Percentiles rank a stretch among this genome's conserved stretches.
Conservation (phyloP, 30 jellyfish, hydroid and myxozoan species). For the Hydractinia symbiolongicarpus region DNA sequence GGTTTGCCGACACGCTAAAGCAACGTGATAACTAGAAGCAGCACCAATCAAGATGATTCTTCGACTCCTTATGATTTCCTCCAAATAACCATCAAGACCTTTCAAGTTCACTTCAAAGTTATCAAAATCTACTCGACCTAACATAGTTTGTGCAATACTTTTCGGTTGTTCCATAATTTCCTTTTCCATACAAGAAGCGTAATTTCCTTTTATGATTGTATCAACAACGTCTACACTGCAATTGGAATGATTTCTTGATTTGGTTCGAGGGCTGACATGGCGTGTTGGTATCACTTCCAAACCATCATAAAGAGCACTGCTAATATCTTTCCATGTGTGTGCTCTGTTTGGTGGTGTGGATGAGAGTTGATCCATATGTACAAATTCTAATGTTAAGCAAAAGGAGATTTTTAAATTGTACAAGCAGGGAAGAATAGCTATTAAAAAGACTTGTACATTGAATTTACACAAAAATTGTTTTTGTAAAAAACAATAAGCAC, state of each 20-base stretch:
- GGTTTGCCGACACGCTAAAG: slow-evolving; percentile 77
- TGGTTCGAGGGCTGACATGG: background rate
- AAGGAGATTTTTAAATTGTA: no score
- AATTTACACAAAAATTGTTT: no score
- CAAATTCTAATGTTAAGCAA: no score
- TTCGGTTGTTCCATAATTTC: slow-evolving; percentile 92
- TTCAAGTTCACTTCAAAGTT: slow-evolving; percentile 46
- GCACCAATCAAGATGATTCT: slow-evolving; percentile 85
- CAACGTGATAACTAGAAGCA: slow-evolving; percentile 86
- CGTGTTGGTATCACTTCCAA: slow-evolving; percentile 8
- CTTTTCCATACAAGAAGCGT: slow-evolving; percentile 76
- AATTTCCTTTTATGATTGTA: slow-evolving; percentile 27
- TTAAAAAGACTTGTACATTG: no score
- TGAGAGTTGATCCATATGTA: no score
- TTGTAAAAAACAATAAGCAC: no score
- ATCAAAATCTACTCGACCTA: slow-evolving; percentile 77
- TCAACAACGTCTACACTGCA: slow-evolving; percentile 15
- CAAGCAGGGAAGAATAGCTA: no score
- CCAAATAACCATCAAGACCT: slow-evolving; percentile 62
- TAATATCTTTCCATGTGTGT: slow-evolving; percentile 6
- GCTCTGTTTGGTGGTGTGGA: background rate
- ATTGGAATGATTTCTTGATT: background rate
- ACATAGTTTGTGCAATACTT: slow-evolving; percentile 54
- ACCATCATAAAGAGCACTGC: slow-evolving; percentile 11
- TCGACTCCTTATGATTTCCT: slow-evolving; percentile 68